Percentiles rank a stretch among this genome's conserved stretches.
Evolutionary conservation across 2,113 vertebrate species (phyloP).

Genomic region (Oryzias curvinotus): DNA sequence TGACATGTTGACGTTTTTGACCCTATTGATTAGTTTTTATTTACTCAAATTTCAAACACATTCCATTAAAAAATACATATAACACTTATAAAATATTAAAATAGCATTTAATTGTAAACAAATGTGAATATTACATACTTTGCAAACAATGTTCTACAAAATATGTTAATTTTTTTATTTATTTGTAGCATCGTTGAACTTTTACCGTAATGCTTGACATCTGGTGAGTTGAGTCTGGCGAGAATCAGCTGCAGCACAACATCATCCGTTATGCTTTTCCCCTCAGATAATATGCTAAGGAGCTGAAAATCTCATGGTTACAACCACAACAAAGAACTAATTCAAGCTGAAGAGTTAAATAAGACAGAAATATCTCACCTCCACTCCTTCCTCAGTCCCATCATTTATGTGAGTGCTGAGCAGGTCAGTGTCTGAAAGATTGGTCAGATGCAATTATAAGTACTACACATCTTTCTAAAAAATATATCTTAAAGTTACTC

Average conservation of each 20-base stretch:
- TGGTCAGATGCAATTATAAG: conserved; percentile 5
- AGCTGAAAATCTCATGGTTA: conserved; percentile 66
- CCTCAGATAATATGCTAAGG: conserved; percentile 77
- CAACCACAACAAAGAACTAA: neutral
- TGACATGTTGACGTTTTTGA: neutral
- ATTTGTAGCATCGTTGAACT: neutral
- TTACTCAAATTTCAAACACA: no score
- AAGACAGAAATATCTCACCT: conserved; percentile 72
- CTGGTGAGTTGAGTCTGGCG: conserved; percentile 80
- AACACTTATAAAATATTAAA: no score
- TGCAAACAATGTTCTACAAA: no score
- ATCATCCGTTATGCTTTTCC: conserved; percentile 83
- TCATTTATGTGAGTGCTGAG: conserved; percentile 77
- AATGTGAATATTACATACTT: no score
- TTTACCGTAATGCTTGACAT: conserved; percentile 89
- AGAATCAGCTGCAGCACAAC: conserved; percentile 82
- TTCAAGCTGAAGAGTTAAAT: neutral
- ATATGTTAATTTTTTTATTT: neutral
- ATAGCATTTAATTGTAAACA: no score
- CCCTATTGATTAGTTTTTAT: neutral
- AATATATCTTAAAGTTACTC: conserved; percentile 19
- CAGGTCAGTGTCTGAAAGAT: conserved; percentile 82
- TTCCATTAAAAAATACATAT: no score
- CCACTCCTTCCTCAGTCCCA: conserved; percentile 76
- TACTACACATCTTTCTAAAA: neutral